Evolutionary conservation across 1,140 invertebrate genomes (phyloP).

Genomic region (Drosophila pseudoobscura): DNA sequence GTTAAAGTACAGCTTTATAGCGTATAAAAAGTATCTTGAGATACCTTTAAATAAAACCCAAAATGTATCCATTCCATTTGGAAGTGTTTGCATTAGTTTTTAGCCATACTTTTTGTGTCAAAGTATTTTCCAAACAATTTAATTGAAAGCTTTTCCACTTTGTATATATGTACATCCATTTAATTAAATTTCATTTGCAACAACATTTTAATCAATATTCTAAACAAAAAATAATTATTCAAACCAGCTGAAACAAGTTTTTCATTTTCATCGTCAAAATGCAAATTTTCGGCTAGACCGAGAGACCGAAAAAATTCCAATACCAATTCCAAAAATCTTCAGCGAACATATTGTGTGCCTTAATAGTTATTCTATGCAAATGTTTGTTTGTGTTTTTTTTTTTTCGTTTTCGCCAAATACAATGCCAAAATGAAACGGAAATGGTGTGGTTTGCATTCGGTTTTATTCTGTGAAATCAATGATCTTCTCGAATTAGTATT

Average conservation of each 20-base stretch:
- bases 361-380: constrained; percentile 74
- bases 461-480: constrained; percentile 26
- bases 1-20: too few relatives aligned
- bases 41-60: too few relatives aligned
- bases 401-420: constrained; percentile 13
- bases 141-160: constrained; percentile 17
- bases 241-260: constrained; percentile 50
- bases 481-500: constrained; percentile 5
- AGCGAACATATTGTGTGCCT: constrained; percentile 23
- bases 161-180: constrained; percentile 7
- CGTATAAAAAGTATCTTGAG: too few relatives aligned
- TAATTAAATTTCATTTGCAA: constrained; percentile 21
- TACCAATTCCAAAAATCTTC: constrained; percentile 21
- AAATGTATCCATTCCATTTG: background rate
- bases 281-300: constrained; percentile 44
- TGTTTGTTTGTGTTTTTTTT: constrained; percentile 31
- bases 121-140: constrained; percentile 12
- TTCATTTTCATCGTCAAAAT: constrained; percentile 40
- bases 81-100: constrained; percentile 1
- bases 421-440: constrained; percentile 56
- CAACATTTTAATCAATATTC: constrained; percentile 34
- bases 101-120: constrained; percentile 1
- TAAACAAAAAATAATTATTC: constrained; percentile 31
- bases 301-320: constrained; percentile 20
- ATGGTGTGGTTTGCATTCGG: constrained; percentile 39